phyloP scores from a whole-genome alignment of 1,140 invertebrate species.

The Conus betulinus region DNA sequence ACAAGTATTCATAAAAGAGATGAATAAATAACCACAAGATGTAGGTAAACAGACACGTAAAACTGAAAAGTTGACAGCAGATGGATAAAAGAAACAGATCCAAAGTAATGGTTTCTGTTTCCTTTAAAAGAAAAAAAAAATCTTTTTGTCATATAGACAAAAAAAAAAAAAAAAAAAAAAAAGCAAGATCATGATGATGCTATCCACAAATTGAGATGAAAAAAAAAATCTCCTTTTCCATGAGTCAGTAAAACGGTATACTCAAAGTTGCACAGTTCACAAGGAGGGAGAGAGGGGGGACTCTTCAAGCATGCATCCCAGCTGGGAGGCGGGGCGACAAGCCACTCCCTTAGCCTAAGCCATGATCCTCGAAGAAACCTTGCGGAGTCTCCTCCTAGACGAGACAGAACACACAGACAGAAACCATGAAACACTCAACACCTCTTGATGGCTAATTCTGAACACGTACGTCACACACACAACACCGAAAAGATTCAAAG shows the following conservation, averaged over 20 bases:
- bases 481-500: background rate
- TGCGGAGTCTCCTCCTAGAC: constrained; percentile 96
- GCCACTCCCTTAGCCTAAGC: constrained; percentile 85
- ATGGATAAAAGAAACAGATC: no score
- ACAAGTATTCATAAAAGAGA: no score
- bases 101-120: no score
- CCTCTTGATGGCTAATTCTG: no score
- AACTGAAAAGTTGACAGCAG: no score
- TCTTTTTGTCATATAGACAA: no score
- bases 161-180: no score
- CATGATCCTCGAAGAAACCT: constrained; percentile 99
- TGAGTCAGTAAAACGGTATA: no score
- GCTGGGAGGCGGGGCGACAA: background rate
- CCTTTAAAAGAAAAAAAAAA: no score
- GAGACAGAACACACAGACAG: constrained; percentile 47
- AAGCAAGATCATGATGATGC: no score
- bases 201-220: background rate
- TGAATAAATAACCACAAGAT: no score
- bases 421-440: constrained; percentile 23
- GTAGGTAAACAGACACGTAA: no score
- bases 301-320: background rate
- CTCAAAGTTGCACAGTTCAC: background rate
- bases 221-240: background rate
- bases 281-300: background rate
- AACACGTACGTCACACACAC: background rate